A percentile compares a stretch with the other conserved stretches of the same genome.
Evolutionary conservation across 2,888 invertebrate species (phyloP).

Genomic region (Drosophila incognita): DNA sequence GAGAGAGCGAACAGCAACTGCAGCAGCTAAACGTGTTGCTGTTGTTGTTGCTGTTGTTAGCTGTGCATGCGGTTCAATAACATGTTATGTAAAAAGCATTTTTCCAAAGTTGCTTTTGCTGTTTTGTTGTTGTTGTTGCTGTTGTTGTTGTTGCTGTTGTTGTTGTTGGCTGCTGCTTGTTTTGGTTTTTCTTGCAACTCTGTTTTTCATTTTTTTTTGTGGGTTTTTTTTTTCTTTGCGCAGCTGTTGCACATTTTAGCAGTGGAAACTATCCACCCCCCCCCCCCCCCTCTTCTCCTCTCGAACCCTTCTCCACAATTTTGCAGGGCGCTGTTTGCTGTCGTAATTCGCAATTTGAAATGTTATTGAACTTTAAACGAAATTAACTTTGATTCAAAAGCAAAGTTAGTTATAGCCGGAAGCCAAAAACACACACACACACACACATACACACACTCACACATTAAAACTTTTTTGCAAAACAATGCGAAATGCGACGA

Average conservation of each 20-base stretch:
- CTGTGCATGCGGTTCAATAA: slow-evolving; percentile 82
- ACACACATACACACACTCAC: slow-evolving; percentile 4
- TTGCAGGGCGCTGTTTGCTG: slow-evolving; percentile 64
- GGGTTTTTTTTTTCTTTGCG: slow-evolving; percentile 12
- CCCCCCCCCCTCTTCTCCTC: background rate
- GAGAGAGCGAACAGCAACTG: slow-evolving; percentile 53
- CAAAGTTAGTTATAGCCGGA: slow-evolving; percentile 65
- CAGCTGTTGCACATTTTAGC: slow-evolving; percentile 61
- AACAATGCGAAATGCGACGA: slow-evolving; percentile 62
- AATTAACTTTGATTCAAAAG: slow-evolving; percentile 66
- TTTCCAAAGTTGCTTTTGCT: slow-evolving; percentile 72
- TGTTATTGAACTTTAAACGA: slow-evolving; percentile 83
- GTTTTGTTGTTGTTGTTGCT: slow-evolving; percentile 25
- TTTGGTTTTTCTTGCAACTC: slow-evolving; percentile 43
- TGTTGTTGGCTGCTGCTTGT: slow-evolving; percentile 45
- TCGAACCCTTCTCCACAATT: slow-evolving; percentile 8
- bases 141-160: slow-evolving; percentile 50
- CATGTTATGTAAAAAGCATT: slow-evolving; percentile 84
- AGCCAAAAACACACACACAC: slow-evolving; percentile 40
- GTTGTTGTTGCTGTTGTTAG: slow-evolving; percentile 45
- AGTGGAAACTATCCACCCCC: slow-evolving; percentile 4
- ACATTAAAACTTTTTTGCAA: slow-evolving; percentile 44
- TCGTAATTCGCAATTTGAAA: slow-evolving; percentile 77
- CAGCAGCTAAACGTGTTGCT: slow-evolving; percentile 23
- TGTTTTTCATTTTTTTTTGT: slow-evolving; percentile 33